Evolutionary conservation across 2,797 vertebrate species (phyloP).

Genomic region (Danio albolineatus): DNA sequence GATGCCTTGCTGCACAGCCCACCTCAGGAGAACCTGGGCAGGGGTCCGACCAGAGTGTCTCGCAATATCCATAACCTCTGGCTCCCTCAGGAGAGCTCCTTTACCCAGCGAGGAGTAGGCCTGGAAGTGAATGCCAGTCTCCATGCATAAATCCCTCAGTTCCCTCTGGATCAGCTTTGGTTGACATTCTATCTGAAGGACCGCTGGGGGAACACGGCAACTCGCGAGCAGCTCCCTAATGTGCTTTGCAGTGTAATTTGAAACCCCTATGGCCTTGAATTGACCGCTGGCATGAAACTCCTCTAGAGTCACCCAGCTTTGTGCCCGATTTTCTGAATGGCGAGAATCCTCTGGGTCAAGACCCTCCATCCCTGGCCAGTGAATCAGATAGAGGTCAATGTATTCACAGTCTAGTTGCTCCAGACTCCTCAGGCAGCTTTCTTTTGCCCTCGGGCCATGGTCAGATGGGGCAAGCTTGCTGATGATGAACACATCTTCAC

Average conservation of each 20-base stretch:
- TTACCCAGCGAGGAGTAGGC: constrained; percentile 73
- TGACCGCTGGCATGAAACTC: constrained; percentile 52
- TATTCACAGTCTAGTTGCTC: constrained; percentile 63
- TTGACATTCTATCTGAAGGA: constrained; percentile 71
- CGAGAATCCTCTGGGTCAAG: constrained; percentile 58
- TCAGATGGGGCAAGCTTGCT: constrained; percentile 70
- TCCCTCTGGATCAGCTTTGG: constrained; percentile 63
- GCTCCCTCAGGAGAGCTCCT: constrained; percentile 62
- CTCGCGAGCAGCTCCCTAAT: constrained; percentile 59
- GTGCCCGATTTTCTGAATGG: constrained; percentile 56
- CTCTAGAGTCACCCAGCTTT: constrained; percentile 69
- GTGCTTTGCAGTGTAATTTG: constrained; percentile 69
- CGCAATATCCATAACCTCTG: constrained; percentile 57
- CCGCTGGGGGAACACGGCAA: constrained; percentile 64
- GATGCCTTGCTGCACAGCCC: constrained; percentile 68
- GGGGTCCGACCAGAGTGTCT: constrained; percentile 43
- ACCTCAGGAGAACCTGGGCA: constrained; percentile 70
- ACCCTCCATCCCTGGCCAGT: constrained; percentile 71
- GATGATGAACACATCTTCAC: constrained; percentile 62
- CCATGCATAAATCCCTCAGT: constrained; percentile 61
- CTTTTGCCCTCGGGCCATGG: constrained; percentile 59
- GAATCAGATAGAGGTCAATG: constrained; percentile 72
- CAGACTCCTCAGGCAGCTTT: constrained; percentile 65
- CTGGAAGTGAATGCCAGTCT: constrained; percentile 67
- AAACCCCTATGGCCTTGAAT: constrained; percentile 70